Percentiles rank a stretch among this genome's conserved stretches.
Evolutionary conservation across 2,113 vertebrate genomes (phyloP).

Genomic region (Butastur rufipennis): DNA sequence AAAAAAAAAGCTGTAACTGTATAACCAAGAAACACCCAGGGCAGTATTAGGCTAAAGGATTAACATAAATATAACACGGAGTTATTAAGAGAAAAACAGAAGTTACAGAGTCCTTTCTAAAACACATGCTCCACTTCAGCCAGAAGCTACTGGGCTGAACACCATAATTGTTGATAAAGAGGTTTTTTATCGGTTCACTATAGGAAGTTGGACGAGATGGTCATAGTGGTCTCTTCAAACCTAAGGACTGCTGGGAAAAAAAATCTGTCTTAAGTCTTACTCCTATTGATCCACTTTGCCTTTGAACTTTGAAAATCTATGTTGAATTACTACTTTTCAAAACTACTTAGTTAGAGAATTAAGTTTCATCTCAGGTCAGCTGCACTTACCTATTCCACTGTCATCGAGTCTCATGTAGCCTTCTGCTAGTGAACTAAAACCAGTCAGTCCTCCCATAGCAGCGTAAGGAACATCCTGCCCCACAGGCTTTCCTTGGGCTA

Average conservation of each 20-base stretch:
- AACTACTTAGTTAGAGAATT: not conserved
- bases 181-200: not conserved
- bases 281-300: not conserved
- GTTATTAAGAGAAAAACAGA: not conserved
- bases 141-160: not conserved
- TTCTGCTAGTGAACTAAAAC: conserved; percentile 88
- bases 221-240: not conserved
- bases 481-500: conserved; percentile 79
- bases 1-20: not conserved
- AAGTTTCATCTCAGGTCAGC: not conserved
- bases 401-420: conserved; percentile 83
- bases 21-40: not conserved
- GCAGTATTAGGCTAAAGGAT: not conserved
- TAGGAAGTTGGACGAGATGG: not conserved
- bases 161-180: not conserved
- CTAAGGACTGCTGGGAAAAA: not conserved
- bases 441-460: conserved; percentile 89
- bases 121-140: not conserved
- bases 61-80: not conserved
- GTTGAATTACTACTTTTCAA: not conserved
- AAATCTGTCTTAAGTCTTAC: not conserved
- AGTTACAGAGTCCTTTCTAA: not conserved
- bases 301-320: not conserved
- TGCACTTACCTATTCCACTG: conserved; percentile 76
- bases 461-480: conserved; percentile 84